A percentile compares a stretch with the other conserved stretches of the same genome.
These are phyloP conservation scores for Zele albiditarsus DNA, from an alignment of 2,888 invertebrate genomes.

Conservation along the genomic window DNA sequence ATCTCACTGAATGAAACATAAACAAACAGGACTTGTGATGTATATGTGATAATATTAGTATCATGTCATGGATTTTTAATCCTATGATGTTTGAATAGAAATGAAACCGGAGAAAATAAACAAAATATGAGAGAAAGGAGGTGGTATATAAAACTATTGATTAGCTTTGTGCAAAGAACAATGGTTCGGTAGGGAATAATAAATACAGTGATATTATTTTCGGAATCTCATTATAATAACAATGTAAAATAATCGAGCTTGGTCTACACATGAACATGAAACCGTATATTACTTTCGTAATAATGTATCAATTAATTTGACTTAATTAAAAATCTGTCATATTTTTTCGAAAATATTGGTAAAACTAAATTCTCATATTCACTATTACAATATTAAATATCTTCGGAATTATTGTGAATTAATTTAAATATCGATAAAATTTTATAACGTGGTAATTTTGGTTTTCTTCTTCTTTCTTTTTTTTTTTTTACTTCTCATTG, in stretches of 20 bases:
- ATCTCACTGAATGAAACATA: neutral
- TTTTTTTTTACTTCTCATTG: neutral
- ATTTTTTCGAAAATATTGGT: constrained; percentile 14
- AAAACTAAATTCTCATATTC: neutral
- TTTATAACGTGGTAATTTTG: too few relatives aligned
- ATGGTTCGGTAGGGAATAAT: too few relatives aligned
- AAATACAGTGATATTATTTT: neutral
- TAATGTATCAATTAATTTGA: constrained; percentile 42
- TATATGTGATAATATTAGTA: too few relatives aligned
- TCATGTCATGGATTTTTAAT: too few relatives aligned
- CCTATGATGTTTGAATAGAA: neutral
- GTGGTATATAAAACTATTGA: too few relatives aligned
- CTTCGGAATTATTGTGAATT: neutral
- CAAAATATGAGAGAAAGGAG: too few relatives aligned
- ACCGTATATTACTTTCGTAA: constrained; percentile 30
- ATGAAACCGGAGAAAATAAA: neutral
- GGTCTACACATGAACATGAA: neutral
- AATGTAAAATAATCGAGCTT: neutral
- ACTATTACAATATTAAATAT: neutral
- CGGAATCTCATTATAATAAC: constrained; percentile 25
- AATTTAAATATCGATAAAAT: neutral
- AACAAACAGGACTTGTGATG: neutral
- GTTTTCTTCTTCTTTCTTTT: too few relatives aligned
- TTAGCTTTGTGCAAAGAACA: too few relatives aligned
- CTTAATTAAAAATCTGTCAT: constrained; percentile 43